Evolutionary conservation across 2,113 vertebrate genomes (phyloP), one percentile per base, ranked within the genome.

Genomic region (Osmerus mordax): DNA sequence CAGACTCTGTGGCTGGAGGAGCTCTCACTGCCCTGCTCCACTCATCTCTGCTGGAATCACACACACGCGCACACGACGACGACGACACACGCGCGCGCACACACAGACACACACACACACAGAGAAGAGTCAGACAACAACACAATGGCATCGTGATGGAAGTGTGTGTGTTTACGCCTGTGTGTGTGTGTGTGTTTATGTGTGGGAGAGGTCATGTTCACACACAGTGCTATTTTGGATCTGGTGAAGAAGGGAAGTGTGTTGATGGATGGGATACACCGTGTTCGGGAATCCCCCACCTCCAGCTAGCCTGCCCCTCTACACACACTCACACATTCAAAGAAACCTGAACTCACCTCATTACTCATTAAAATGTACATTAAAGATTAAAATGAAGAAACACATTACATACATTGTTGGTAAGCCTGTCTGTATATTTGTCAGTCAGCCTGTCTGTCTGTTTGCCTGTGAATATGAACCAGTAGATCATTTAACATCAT

Each of bases 1-100:
- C 83, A 82, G 88, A 89, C 87, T 81, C 76, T 28, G 72, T 19
- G 77, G 77, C 85, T 87, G 73, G 78, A 81, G 76, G 74, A 81
- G 72, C 9, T 11, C 41, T 47, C 41, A 11, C 8, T 47, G 41
- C 41, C 41, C 41, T 47, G 69, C 16, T 64, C 28, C 60, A 62
- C 60, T 62, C 21, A 13, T 25, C 60, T 62, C 25, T 15, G 21
- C 23, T 29, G 60, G 3, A 65, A 13, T 70, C 59, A 64, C 15
- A 59, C 32, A 70, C 12, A 66, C 47, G 60, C 54, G 65, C 14
- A 71, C 21, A 53, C 41, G 62, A 6, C 59, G 11, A 66, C 23
- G 55, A 70, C 56, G 60, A 3, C 69, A 76, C 14, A 55, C 63
- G 62, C 18, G 59, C 68, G 66, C 28, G 41, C 56, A 59, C n/a